Conservation (phyloP, 2,797 vertebrate genomes). For the Parambassis ranga region DNA sequence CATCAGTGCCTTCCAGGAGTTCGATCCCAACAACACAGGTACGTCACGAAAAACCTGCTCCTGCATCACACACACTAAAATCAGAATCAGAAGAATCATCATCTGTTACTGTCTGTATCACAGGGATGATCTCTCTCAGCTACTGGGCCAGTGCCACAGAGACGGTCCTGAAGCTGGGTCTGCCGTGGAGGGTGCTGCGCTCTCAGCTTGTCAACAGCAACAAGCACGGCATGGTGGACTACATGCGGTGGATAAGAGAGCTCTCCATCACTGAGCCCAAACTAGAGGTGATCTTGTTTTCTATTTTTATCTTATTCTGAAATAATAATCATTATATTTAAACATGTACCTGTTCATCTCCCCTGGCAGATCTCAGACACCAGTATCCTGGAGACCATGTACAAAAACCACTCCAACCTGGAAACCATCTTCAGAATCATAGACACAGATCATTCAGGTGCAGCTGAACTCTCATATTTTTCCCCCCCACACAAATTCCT, state of each 20-base stretch:
- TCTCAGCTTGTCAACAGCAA: slow-evolving; percentile 83
- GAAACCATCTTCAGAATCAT: slow-evolving; percentile 96
- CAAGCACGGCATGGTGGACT: slow-evolving; percentile 76
- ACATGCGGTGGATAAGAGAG: slow-evolving; percentile 86
- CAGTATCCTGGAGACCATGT: slow-evolving; percentile 90
- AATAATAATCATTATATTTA: neutral
- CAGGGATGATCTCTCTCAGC: slow-evolving; percentile 84
- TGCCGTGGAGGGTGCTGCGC: slow-evolving; percentile 91
- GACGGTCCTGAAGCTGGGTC: slow-evolving; percentile 81
- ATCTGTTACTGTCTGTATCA: neutral
- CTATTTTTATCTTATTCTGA: neutral
- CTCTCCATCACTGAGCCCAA: slow-evolving; percentile 83
- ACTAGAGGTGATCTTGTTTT: slow-evolving; percentile 67
- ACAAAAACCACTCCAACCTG: slow-evolving; percentile 91
- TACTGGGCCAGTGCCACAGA: slow-evolving; percentile 89
- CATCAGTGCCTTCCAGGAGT: slow-evolving; percentile 82
- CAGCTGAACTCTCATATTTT: neutral
- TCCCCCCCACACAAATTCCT: neutral
- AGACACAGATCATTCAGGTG: slow-evolving; percentile 93
- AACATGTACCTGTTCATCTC: neutral
- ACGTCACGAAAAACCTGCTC: no score
- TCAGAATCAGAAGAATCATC: neutral
- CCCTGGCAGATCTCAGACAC: slow-evolving; percentile 78
- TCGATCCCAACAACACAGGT: slow-evolving; percentile 83
- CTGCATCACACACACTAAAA: neutral